These are phyloP conservation scores for Micromesistius poutassou DNA, from an alignment of 2,797 vertebrate species.

Conservation along the genomic window DNA sequence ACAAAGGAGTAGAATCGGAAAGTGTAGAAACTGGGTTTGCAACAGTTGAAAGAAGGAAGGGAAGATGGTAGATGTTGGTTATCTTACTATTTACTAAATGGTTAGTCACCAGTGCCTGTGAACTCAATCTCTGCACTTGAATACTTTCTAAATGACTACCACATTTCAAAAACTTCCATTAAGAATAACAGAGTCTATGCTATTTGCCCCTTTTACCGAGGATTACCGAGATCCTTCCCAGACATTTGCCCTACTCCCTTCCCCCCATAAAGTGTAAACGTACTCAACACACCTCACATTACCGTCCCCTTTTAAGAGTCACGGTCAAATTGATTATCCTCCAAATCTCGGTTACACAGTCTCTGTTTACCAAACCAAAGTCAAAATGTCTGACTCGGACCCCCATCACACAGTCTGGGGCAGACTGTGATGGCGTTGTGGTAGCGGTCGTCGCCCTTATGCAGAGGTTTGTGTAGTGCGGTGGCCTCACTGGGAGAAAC, in stretches of 20 bases:
- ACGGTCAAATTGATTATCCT: slow-evolving; percentile 57
- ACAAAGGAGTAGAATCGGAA: not conserved
- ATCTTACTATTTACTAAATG: not conserved
- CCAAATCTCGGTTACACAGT: slow-evolving; percentile 42
- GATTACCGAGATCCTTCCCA: not conserved
- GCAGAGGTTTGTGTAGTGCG: not conserved
- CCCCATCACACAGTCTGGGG: slow-evolving; percentile 18
- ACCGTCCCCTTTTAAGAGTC: slow-evolving; percentile 39
- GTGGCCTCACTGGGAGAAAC: not conserved
- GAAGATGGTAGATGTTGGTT: not conserved
- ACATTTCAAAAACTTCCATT: not conserved
- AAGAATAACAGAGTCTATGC: not conserved
- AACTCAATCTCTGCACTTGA: not conserved
- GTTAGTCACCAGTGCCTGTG: not conserved
- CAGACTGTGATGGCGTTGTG: not conserved
- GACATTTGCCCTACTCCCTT: slow-evolving; percentile 22
- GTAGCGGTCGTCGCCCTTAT: not conserved
- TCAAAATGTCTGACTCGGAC: slow-evolving; percentile 39
- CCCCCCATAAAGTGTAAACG: slow-evolving; percentile 34
- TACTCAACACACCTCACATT: slow-evolving; percentile 49
- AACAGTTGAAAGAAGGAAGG: not conserved
- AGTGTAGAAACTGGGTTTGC: not conserved
- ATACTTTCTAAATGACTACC: not conserved
- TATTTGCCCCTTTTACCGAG: not conserved
- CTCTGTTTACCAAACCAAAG: slow-evolving; percentile 44